A percentile compares a stretch with the other conserved stretches of the same genome.
Conservation (phyloP, 2,113 vertebrate genomes). For the Tupaia tana region DNA sequence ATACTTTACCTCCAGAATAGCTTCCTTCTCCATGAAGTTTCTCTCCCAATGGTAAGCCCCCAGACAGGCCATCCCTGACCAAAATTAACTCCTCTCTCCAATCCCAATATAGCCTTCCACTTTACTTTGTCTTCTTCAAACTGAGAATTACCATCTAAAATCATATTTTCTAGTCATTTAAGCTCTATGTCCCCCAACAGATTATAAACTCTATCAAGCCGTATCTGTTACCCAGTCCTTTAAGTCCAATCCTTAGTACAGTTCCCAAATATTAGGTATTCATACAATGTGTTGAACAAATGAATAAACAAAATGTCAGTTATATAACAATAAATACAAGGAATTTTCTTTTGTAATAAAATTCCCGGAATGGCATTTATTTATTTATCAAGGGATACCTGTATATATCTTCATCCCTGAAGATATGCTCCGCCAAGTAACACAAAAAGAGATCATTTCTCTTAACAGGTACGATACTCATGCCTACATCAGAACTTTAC, state of each 20-base stretch:
- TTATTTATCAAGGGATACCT: slow-evolving; percentile 35
- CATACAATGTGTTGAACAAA: slow-evolving; percentile 34
- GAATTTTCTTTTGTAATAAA: slow-evolving; percentile 38
- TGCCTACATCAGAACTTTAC: neutral
- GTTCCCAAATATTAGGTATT: neutral
- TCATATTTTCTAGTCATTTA: slow-evolving; percentile 24
- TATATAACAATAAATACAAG: slow-evolving; percentile 28
- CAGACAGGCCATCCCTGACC: neutral
- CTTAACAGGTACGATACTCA: neutral
- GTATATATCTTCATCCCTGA: neutral
- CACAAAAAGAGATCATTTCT: neutral
- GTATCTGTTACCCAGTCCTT: neutral
- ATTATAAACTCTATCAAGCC: neutral
- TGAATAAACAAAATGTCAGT: neutral
- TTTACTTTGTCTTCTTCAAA: slow-evolving; percentile 51
- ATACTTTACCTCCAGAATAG: slow-evolving; percentile 10
- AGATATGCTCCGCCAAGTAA: neutral
- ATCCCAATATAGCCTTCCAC: neutral
- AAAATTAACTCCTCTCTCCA: slow-evolving; percentile 10
- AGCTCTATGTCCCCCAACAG: neutral
- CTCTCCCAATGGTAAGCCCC: slow-evolving; percentile 31
- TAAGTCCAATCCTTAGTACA: neutral
- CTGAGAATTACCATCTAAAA: neutral
- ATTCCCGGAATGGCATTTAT: neutral
- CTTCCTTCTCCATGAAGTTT: slow-evolving; percentile 47